A percentile compares a stretch with the other conserved stretches of the same genome.
These are phyloP conservation scores for Matsumurasca onukii DNA, from an alignment of 1,140 invertebrate genomes.

Conservation along the genomic window DNA sequence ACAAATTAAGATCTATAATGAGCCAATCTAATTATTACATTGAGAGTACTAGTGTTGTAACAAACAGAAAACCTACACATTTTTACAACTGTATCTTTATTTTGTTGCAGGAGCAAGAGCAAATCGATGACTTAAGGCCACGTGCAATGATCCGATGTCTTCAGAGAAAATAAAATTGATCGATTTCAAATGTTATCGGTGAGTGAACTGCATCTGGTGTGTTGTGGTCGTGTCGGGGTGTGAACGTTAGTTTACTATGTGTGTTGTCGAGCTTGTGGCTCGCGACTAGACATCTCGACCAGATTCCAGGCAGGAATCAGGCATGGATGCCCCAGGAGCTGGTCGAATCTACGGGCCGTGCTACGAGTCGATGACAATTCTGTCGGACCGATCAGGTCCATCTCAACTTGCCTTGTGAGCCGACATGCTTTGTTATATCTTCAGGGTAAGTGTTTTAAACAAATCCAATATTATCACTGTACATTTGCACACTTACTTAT, in stretches of 20 bases:
- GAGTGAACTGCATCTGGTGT: not conserved
- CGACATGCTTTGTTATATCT: not conserved
- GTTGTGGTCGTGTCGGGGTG: not conserved
- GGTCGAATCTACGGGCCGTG: not conserved
- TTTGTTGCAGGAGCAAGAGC: not conserved
- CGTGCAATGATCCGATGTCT: not conserved
- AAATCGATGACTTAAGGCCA: not conserved
- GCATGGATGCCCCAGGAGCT: not conserved
- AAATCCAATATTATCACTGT: no score
- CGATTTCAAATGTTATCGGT: not conserved
- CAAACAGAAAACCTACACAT: no score
- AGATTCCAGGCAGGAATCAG: not conserved
- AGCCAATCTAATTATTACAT: no score
- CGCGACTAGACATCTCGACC: not conserved
- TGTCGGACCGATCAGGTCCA: not conserved
- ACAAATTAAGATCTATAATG: no score
- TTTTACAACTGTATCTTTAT: not conserved
- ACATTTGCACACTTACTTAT: no score
- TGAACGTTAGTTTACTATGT: not conserved
- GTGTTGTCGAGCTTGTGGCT: not conserved
- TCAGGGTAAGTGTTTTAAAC: not conserved
- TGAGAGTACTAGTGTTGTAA: no score
- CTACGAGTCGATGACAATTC: not conserved
- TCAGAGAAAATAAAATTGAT: not conserved
- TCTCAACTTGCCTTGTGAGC: not conserved